Percentiles rank a stretch among this genome's conserved stretches.
phyloP scores from a whole-genome alignment of 2,888 invertebrate species.

The Drosophila kokeensis region DNA sequence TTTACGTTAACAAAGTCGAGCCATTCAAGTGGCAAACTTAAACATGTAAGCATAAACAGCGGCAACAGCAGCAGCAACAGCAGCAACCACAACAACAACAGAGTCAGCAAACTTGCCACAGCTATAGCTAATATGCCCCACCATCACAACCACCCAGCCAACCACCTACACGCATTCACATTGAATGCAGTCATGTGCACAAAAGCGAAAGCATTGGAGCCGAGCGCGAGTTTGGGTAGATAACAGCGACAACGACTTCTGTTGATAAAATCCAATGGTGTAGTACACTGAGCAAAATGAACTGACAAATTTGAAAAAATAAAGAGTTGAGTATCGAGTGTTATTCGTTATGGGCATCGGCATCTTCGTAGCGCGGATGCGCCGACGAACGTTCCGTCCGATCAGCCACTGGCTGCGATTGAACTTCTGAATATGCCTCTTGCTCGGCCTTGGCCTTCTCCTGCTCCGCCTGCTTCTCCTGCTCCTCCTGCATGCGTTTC shows the following conservation, averaged over 20 bases:
- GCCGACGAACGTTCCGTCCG: background rate
- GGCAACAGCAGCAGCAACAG: conserved; percentile 12
- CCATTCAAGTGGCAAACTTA: conserved; percentile 79
- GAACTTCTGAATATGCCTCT: conserved; percentile 9
- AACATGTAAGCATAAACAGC: conserved; percentile 55
- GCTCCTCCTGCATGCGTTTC: conserved; percentile 35
- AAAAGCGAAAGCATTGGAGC: conserved; percentile 66
- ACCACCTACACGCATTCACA: conserved; percentile 22
- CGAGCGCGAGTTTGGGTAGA: conserved; percentile 65
- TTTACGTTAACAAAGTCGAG: conserved; percentile 77
- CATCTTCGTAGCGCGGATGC: background rate
- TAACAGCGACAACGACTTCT: conserved; percentile 53
- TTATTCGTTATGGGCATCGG: background rate
- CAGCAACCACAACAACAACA: conserved; percentile 11
- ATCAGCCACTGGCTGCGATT: background rate
- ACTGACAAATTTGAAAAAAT: background rate
- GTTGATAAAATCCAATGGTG: conserved; percentile 25
- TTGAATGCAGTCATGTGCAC: conserved; percentile 76
- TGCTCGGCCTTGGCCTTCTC: conserved; percentile 18
- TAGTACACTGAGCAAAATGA: conserved; percentile 43
- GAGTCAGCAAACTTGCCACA: background rate
- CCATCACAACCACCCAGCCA: conserved; percentile 11
- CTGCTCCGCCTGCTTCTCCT: conserved; percentile 44
- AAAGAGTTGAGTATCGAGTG: background rate
- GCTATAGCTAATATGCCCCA: conserved; percentile 11